A percentile compares a stretch with the other conserved stretches of the same genome.
Conservation (phyloP, 2,113 vertebrate species). For the Falco punctatus region DNA sequence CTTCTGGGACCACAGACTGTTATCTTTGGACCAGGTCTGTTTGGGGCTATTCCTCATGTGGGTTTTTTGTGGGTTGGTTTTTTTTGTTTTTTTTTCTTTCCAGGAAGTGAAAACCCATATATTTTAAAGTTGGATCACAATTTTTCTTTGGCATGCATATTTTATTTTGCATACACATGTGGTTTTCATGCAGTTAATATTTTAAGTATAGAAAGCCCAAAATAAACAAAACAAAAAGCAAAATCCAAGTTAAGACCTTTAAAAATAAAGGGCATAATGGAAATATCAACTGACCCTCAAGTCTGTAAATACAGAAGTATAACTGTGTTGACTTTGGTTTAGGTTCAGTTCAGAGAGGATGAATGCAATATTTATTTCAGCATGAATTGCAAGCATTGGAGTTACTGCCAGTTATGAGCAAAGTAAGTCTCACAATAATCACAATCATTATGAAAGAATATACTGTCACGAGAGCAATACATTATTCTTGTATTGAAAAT, state of each 20-base stretch:
- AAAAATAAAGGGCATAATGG: slow-evolving; percentile 48
- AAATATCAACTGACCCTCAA: slow-evolving; percentile 48
- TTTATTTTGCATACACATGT: slow-evolving; percentile 20
- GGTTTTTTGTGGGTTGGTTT: background rate
- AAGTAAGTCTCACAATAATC: slow-evolving; percentile 34
- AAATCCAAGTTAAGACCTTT: slow-evolving; percentile 46
- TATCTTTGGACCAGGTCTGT: background rate
- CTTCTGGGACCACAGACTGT: background rate
- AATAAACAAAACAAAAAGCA: slow-evolving; percentile 25
- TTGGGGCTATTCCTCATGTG: background rate
- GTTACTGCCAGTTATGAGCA: background rate
- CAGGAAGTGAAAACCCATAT: background rate
- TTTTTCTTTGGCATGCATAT: slow-evolving; percentile 21
- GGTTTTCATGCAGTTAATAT: slow-evolving; percentile 49
- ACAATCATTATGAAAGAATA: slow-evolving; percentile 28
- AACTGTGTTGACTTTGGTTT: slow-evolving; percentile 49
- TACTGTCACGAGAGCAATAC: background rate
- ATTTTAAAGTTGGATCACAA: background rate
- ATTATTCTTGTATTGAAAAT: background rate
- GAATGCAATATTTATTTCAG: slow-evolving; percentile 52
- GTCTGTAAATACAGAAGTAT: slow-evolving; percentile 47
- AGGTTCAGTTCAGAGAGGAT: slow-evolving; percentile 48
- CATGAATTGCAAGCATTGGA: slow-evolving; percentile 3
- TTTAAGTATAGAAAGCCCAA: slow-evolving; percentile 43
- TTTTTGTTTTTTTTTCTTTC: background rate